Percentiles rank a stretch among this genome's conserved stretches.
Conservation (phyloP, 2,888 invertebrate species). For the Agrochola circellaris region DNA sequence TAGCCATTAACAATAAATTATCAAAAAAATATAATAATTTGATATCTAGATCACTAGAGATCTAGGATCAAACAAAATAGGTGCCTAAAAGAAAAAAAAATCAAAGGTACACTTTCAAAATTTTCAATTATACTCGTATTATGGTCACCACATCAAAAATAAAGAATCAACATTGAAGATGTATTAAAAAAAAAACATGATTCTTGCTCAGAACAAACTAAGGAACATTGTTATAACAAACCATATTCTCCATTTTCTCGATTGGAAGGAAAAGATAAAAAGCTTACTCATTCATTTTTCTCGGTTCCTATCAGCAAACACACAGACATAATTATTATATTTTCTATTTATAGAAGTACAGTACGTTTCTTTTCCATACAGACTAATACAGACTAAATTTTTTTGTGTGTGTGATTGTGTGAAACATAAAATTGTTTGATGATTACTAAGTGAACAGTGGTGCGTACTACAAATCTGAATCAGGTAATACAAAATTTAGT, state of each 20-base stretch:
- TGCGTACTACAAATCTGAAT: neutral
- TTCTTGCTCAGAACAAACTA: neutral
- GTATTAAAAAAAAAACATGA: neutral
- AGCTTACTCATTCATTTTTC: constrained; percentile 30
- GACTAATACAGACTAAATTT: no score
- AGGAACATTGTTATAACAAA: constrained; percentile 21
- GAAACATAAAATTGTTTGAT: neutral
- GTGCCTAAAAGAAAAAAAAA: neutral
- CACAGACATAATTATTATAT: constrained; percentile 31
- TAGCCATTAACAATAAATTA: neutral
- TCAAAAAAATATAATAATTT: neutral
- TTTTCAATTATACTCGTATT: neutral
- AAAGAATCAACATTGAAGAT: neutral
- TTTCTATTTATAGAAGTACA: neutral
- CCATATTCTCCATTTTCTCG: constrained; percentile 15
- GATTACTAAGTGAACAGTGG: no score
- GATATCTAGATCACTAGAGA: neutral
- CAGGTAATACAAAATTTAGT: neutral
- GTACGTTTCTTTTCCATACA: constrained; percentile 4
- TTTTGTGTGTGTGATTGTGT: neutral
- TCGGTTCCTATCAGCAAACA: constrained; percentile 36
- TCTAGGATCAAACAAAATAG: neutral
- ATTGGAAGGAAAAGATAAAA: constrained; percentile 26
- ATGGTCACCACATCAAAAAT: neutral
- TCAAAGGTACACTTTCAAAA: neutral